Conservation (phyloP, 2,888 invertebrate genomes). For the Stenolophus ochropezus region DNA sequence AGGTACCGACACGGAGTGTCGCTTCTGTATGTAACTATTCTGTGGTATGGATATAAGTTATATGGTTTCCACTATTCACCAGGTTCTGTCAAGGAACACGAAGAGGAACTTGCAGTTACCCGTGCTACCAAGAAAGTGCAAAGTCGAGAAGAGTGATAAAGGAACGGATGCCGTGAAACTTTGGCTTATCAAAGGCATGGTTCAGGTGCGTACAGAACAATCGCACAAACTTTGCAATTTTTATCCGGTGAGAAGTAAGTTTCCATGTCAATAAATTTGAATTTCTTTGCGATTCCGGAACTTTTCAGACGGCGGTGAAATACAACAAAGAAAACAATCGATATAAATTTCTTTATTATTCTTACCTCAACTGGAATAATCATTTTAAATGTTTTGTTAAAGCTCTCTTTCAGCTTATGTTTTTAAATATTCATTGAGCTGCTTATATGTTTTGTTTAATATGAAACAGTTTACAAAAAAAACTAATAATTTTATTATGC, state of each 20-base stretch:
- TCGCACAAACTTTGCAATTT: not conserved
- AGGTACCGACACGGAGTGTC: too few species aligned
- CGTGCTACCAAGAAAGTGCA: conserved; percentile 38
- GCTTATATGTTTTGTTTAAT: too few species aligned
- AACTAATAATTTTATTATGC: too few species aligned
- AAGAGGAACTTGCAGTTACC: conserved; percentile 31
- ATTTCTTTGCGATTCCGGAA: not conserved
- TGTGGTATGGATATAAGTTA: too few species aligned
- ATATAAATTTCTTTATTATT: not conserved
- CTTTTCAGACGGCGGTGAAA: not conserved
- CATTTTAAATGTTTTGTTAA: too few species aligned
- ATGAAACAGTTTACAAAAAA: too few species aligned
- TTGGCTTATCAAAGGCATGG: conserved; percentile 70
- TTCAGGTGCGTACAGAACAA: conserved; percentile 65
- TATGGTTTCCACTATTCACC: not conserved
- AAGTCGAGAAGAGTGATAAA: conserved; percentile 61
- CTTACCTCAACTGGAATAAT: too few species aligned
- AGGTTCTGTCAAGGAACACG: conserved; percentile 18
- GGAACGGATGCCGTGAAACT: conserved; percentile 68
- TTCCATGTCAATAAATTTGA: conserved; percentile 18
- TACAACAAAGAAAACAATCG: not conserved
- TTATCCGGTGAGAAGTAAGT: not conserved
- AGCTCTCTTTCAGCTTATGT: too few species aligned
- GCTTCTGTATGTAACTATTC: too few species aligned
- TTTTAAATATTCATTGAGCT: too few species aligned